These are phyloP conservation scores for Mesaphorura yosii DNA, from an alignment of 1,140 invertebrate species.

Conservation along the genomic window DNA sequence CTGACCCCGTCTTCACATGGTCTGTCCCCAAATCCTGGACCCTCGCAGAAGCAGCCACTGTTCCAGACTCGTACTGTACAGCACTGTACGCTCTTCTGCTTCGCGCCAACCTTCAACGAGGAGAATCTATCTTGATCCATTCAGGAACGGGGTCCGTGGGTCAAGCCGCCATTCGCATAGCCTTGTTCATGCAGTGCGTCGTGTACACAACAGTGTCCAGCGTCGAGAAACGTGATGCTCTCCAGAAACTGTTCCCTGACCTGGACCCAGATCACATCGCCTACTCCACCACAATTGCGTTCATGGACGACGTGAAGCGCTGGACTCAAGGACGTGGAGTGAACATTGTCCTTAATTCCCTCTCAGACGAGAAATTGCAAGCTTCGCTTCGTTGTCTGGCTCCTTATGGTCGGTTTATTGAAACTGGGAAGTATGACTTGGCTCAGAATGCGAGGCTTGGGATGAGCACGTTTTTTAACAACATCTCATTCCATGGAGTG, in stretches of 20 bases:
- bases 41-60: conserved; percentile 80
- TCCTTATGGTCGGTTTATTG: conserved; percentile 50
- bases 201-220: conserved; percentile 81
- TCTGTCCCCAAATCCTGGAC: conserved; percentile 76
- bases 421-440: conserved; percentile 55
- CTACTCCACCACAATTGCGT: conserved; percentile 75
- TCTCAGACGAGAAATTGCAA: conserved; percentile 63
- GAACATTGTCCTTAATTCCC: conserved; percentile 63
- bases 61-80: conserved; percentile 89
- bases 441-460: conserved; percentile 50
- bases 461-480: conserved; percentile 90
- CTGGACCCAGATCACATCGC: conserved; percentile 70
- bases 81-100: conserved; percentile 79
- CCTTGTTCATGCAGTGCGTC: conserved; percentile 58
- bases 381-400: conserved; percentile 52
- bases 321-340: conserved; percentile 54
- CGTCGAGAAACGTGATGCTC: conserved; percentile 72
- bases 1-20: conserved; percentile 78
- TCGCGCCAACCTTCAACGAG: conserved; percentile 65
- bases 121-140: conserved; percentile 81
- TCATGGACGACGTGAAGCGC: conserved; percentile 68
- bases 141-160: conserved; percentile 92
- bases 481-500: conserved; percentile 92
- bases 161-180: conserved; percentile 86
- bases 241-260: conserved; percentile 72